phyloP scores from a whole-genome alignment of 2,888 invertebrate genomes.

The Tenthredo notha region DNA sequence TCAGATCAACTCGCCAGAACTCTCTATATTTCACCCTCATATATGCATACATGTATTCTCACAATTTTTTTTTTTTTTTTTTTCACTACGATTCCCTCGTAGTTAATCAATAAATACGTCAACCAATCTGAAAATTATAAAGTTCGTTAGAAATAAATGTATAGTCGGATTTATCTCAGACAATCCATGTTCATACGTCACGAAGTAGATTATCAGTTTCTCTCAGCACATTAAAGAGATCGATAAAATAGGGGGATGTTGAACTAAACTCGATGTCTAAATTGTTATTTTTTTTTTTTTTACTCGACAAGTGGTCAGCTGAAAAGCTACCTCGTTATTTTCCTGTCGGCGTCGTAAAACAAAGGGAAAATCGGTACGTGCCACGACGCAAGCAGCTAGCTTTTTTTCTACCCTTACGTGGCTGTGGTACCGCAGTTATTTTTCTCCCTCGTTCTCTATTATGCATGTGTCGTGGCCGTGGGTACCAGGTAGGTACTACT shows the following conservation, averaged over 20 bases:
- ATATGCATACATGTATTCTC: neutral
- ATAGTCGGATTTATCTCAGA: too few relatives aligned
- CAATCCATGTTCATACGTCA: neutral
- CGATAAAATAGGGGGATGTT: neutral
- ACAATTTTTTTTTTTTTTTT: too few relatives aligned
- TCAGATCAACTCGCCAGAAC: neutral
- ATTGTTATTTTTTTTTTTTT: constrained; percentile 25
- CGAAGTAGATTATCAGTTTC: neutral
- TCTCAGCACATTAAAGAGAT: neutral
- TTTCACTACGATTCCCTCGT: neutral
- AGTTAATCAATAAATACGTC: neutral
- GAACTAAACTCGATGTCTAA: neutral
- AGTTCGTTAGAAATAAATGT: too few relatives aligned
- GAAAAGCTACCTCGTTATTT: constrained; percentile 47
- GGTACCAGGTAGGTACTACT: constrained; percentile 9
- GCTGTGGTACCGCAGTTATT: constrained; percentile 39
- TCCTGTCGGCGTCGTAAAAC: constrained; percentile 35
- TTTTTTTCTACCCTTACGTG: constrained; percentile 30
- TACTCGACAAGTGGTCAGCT: constrained; percentile 27
- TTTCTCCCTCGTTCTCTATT: constrained; percentile 36
- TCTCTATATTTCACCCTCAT: neutral
- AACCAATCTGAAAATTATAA: neutral
- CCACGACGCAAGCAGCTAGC: neutral
- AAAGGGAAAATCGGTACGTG: constrained; percentile 42
- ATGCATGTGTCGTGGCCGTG: constrained; percentile 47